Evolutionary conservation across 2,888 invertebrate genomes (phyloP).

Genomic region (Oscheius onirici): DNA sequence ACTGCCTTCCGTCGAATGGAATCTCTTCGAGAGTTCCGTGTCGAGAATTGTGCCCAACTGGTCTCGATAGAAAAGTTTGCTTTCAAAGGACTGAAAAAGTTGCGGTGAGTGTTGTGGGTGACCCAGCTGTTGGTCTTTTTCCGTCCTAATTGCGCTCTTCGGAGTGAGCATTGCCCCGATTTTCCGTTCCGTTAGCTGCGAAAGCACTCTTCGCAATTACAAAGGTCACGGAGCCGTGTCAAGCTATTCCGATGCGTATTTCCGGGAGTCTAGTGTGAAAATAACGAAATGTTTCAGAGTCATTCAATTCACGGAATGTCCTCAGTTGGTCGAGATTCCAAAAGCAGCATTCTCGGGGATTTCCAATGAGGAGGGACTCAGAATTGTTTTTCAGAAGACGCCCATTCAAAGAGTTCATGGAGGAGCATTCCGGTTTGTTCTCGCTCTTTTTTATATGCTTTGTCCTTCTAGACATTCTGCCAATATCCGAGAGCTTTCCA

Average conservation of each 20-base stretch:
- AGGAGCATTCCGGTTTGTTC: slow-evolving; percentile 40
- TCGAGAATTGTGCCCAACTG: slow-evolving; percentile 43
- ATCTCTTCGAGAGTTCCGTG: slow-evolving; percentile 37
- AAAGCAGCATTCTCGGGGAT: slow-evolving; percentile 50
- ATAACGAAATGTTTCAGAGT: slow-evolving; percentile 33
- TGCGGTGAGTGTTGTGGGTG: slow-evolving; percentile 34
- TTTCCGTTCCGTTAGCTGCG: slow-evolving; percentile 15
- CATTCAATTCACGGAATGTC: slow-evolving; percentile 39
- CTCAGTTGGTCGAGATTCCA: slow-evolving; percentile 40
- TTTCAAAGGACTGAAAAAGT: slow-evolving; percentile 45
- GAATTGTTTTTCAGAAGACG: slow-evolving; percentile 44
- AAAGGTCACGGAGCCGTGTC: slow-evolving; percentile 3
- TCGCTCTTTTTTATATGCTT: too few species aligned
- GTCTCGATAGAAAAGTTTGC: slow-evolving; percentile 50
- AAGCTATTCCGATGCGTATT: slow-evolving; percentile 6
- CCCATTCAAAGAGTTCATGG: slow-evolving; percentile 50
- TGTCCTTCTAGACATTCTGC: slow-evolving; percentile 38
- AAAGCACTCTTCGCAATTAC: slow-evolving; percentile 28
- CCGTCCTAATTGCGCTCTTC: not conserved
- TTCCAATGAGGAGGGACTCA: slow-evolving; percentile 45
- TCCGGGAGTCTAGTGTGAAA: slow-evolving; percentile 10
- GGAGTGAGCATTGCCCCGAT: not conserved
- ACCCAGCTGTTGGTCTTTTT: not conserved
- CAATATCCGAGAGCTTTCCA: slow-evolving; percentile 48
- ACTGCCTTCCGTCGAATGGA: slow-evolving; percentile 51